Conservation (phyloP, 2,113 vertebrate species). For the Nematolebias whitei region DNA sequence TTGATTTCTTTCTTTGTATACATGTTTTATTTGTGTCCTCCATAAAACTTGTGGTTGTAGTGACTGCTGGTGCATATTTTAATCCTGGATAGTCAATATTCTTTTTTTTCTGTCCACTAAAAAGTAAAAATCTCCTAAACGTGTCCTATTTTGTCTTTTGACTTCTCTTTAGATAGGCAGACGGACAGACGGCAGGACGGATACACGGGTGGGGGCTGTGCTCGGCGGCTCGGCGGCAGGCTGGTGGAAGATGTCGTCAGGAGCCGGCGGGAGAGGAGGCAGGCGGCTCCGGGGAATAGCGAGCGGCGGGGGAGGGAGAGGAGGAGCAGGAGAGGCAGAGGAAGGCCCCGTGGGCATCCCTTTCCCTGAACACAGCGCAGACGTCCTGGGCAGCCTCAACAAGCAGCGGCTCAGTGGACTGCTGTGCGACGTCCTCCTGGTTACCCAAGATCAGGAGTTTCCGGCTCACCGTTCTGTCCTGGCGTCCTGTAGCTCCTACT, state of each 20-base stretch:
- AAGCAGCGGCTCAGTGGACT: constrained; percentile 92
- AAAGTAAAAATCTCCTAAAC: not conserved
- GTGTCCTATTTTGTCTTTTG: too few relatives aligned
- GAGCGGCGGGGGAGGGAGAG: constrained; percentile 65
- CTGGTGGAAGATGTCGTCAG: constrained; percentile 88
- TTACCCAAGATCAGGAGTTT: constrained; percentile 92
- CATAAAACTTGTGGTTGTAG: not conserved
- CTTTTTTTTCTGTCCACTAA: constrained; percentile 14
- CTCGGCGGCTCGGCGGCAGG: constrained; percentile 85
- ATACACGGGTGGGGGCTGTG: constrained; percentile 81
- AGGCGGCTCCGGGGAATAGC: constrained; percentile 71
- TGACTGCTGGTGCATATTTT: constrained; percentile 7
- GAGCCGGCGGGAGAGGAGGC: constrained; percentile 81
- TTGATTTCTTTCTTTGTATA: not conserved
- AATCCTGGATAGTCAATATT: constrained; percentile 24
- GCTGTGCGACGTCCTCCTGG: constrained; percentile 95
- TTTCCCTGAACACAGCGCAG: constrained; percentile 97
- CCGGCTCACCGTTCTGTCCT: constrained; percentile 97
- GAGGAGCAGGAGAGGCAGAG: constrained; percentile 81
- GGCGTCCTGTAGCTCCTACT: constrained; percentile 96
- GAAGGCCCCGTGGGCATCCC: constrained; percentile 98
- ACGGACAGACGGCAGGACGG: constrained; percentile 84
- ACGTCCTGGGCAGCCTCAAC: constrained; percentile 94
- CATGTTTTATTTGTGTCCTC: not conserved
- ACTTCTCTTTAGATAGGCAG: constrained; percentile 73